Evolutionary conservation across 2,888 invertebrate species (phyloP).

Genomic region (Nasonia oneida): DNA sequence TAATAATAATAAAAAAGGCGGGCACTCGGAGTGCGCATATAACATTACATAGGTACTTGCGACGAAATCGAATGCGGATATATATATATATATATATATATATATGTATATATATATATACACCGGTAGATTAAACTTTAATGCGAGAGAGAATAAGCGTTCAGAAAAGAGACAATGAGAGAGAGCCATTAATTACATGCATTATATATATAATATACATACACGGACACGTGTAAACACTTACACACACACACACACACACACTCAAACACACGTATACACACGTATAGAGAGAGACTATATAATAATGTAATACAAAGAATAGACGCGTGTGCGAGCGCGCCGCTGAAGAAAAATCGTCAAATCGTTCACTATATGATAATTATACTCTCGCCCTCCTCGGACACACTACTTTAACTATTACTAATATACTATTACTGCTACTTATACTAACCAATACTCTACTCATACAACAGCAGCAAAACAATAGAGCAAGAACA

Average conservation of each 20-base stretch:
- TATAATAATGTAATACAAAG: not conserved
- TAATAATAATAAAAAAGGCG: not conserved
- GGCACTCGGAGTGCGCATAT: not conserved
- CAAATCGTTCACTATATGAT: not conserved
- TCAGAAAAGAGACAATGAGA: slow-evolving; percentile 8
- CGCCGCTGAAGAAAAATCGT: not conserved
- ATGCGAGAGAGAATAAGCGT: not conserved
- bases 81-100: not conserved
- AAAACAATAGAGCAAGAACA: not conserved
- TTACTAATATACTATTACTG: not conserved
- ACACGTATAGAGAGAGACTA: slow-evolving; percentile 42
- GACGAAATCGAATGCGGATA: slow-evolving; percentile 1
- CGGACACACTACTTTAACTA: not conserved
- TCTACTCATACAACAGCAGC: not conserved
- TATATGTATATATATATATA: not conserved
- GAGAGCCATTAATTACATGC: slow-evolving; percentile 6
- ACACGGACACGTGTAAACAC: not conserved
- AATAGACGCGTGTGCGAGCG: not conserved
- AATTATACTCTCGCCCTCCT: not conserved
- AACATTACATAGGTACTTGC: not conserved
- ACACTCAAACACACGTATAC: not conserved
- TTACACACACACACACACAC: not conserved
- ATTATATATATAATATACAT: not conserved
- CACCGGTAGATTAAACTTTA: not conserved
- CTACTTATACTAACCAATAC: not conserved